Percentiles rank a stretch among this genome's conserved stretches.
Conservation (phyloP, 2,888 invertebrate species). For the Lapara coniferarum region DNA sequence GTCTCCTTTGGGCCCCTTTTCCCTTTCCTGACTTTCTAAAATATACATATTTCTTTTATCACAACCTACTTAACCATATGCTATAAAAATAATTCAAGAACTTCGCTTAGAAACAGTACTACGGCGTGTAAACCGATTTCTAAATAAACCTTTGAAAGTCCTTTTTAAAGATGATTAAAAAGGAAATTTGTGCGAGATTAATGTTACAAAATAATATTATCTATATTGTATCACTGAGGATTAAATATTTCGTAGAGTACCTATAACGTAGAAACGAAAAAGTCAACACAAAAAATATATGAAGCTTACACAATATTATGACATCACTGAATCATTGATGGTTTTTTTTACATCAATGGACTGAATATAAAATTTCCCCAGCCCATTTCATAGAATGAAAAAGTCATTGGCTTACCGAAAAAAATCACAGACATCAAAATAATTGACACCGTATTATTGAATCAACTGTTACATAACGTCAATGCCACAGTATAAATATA, state of each 20-base stretch:
- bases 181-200: not conserved
- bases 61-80: too few species aligned
- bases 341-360: too few species aligned
- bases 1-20: too few species aligned
- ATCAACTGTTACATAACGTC: slow-evolving; percentile 27
- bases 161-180: too few species aligned
- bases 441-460: slow-evolving; percentile 7
- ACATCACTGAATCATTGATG: too few species aligned
- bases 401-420: slow-evolving; percentile 15
- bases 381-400: slow-evolving; percentile 6
- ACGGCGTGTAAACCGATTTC: not conserved
- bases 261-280: not conserved
- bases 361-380: slow-evolving; percentile 13
- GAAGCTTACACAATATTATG: not conserved
- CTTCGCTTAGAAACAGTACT: too few species aligned
- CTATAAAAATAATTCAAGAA: too few species aligned
- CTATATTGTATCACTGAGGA: not conserved
- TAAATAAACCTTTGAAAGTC: too few species aligned
- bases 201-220: not conserved
- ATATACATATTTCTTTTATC: too few species aligned
- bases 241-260: not conserved
- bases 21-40: too few species aligned
- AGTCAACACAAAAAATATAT: not conserved
- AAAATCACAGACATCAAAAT: not conserved
- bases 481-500: too few species aligned